phyloP scores from a whole-genome alignment of 1,140 invertebrate genomes.

The Aradophagus sp. region DNA sequence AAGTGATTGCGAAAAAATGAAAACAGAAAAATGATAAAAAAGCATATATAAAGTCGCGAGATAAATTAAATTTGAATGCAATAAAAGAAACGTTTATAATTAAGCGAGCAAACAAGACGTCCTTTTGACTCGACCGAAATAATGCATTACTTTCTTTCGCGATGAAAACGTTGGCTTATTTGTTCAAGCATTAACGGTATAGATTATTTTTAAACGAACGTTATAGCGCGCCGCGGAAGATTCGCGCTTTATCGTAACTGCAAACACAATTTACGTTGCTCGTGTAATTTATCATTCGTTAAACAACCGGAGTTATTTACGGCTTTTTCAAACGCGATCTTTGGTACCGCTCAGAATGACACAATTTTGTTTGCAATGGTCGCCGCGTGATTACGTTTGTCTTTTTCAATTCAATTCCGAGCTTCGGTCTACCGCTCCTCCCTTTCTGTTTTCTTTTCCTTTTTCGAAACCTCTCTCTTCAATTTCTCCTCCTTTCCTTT shows the following conservation, averaged over 20 bases:
- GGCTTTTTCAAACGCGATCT: conserved; percentile 38
- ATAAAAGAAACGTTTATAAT: conserved; percentile 18
- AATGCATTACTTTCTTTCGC: conserved; percentile 39
- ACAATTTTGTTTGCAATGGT: conserved; percentile 48
- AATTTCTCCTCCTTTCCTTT: too few relatives aligned
- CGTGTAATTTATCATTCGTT: conserved; percentile 52
- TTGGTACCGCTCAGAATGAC: conserved; percentile 27
- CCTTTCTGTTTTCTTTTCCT: too few relatives aligned
- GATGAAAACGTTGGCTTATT: conserved; percentile 47
- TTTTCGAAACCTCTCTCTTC: conserved; percentile 16
- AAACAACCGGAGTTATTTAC: conserved; percentile 50
- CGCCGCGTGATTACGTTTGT: conserved; percentile 37
- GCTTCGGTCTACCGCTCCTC: too few relatives aligned
- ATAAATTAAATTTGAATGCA: too few relatives aligned
- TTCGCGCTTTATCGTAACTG: conserved; percentile 42
- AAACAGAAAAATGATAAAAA: too few relatives aligned
- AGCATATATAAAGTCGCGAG: too few relatives aligned
- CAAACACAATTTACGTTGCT: conserved; percentile 52
- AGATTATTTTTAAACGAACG: conserved; percentile 51
- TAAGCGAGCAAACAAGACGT: conserved; percentile 13
- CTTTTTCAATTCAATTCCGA: conserved; percentile 43
- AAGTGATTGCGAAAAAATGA: too few relatives aligned
- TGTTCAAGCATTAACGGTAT: conserved; percentile 43
- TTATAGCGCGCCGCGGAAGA: conserved; percentile 19
- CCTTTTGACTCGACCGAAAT: conserved; percentile 14